These are phyloP conservation scores for Campylomormyrus tamandua DNA, from an alignment of 2,113 vertebrate species.

Conservation along the genomic window DNA sequence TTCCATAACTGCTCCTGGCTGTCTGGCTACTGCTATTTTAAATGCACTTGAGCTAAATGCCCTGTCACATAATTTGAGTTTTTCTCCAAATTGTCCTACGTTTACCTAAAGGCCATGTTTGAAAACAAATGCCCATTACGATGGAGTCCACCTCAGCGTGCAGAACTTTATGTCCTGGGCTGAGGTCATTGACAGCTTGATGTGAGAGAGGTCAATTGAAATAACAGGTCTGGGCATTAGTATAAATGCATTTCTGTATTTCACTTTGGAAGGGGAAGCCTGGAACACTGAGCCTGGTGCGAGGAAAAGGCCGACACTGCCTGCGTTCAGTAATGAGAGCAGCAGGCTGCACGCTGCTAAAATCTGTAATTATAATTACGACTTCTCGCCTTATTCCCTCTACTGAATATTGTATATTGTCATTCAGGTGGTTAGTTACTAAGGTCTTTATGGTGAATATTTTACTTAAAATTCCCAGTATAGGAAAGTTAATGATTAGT, in stretches of 20 bases:
- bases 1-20: slow-evolving; percentile 73
- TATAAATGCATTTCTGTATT: slow-evolving; percentile 65
- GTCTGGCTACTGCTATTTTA: slow-evolving; percentile 54
- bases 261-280: slow-evolving; percentile 44
- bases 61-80: slow-evolving; percentile 62
- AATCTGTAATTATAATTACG: slow-evolving; percentile 72
- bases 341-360: slow-evolving; percentile 61
- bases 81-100: slow-evolving; percentile 38
- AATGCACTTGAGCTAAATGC: slow-evolving; percentile 67
- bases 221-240: slow-evolving; percentile 73
- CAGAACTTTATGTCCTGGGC: slow-evolving; percentile 57
- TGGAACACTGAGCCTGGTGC: slow-evolving; percentile 48
- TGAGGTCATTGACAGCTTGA: slow-evolving; percentile 78
- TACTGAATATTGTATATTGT: slow-evolving; percentile 2
- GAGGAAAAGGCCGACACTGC: slow-evolving; percentile 35
- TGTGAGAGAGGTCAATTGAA: slow-evolving; percentile 75
- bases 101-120: slow-evolving; percentile 52
- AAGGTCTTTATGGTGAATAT: not conserved
- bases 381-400: slow-evolving; percentile 45
- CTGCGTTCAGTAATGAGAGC: slow-evolving; percentile 60
- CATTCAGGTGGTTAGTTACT: not conserved
- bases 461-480: not conserved
- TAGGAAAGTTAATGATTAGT: not conserved
- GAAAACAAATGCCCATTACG: slow-evolving; percentile 66
- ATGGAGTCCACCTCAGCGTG: slow-evolving; percentile 58